phyloP scores from a whole-genome alignment of 2,113 vertebrate species.

The Platysteira castanea region DNA sequence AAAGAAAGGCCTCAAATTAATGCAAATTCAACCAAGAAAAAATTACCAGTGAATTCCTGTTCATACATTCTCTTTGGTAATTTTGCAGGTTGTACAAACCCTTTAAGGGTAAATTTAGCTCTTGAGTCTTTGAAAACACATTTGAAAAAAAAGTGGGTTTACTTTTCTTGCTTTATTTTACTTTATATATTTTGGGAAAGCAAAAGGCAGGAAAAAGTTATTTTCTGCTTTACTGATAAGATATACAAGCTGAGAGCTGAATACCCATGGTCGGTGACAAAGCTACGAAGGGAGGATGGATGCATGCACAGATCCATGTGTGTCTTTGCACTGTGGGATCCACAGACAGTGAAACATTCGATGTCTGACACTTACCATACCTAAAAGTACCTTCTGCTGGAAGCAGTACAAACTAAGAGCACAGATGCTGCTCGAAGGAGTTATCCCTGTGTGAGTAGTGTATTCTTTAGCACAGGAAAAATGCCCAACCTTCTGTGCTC shows the following conservation, averaged over 20 bases:
- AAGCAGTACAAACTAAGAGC: neutral
- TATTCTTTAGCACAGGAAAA: neutral
- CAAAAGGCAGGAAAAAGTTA: neutral
- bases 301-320: fast-evolving
- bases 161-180: neutral
- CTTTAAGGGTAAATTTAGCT: neutral
- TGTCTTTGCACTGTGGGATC: neutral
- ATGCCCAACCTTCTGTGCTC: neutral
- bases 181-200: neutral
- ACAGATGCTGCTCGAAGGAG: neutral
- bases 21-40: constrained; percentile 32
- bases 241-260: neutral
- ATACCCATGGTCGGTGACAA: neutral
- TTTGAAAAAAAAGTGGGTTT: neutral
- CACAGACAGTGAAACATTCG: neutral
- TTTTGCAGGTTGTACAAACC: neutral
- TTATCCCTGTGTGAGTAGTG: neutral
- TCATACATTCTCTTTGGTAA: neutral
- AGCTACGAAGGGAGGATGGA: neutral
- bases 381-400: neutral
- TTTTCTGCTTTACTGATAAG: neutral
- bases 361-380: neutral
- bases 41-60: neutral
- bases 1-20: constrained; percentile 36
- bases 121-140: neutral